Percentiles rank a stretch among this genome's conserved stretches.
Evolutionary conservation across 2,888 invertebrate species (phyloP).

Genomic region (Ichneumon xanthorius): DNA sequence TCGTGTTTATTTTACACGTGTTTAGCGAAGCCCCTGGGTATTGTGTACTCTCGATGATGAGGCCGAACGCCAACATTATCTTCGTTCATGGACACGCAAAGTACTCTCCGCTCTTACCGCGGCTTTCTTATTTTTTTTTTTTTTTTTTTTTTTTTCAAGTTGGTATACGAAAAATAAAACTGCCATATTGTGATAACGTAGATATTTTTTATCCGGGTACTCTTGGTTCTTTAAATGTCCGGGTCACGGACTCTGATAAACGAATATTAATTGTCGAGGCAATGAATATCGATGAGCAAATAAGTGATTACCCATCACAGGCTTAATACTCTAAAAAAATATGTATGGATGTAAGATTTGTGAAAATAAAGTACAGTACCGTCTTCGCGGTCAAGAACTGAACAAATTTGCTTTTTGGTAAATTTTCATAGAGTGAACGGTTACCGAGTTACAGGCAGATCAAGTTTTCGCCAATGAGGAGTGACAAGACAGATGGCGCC

Average conservation of each 20-base stretch:
- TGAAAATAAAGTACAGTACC: background rate
- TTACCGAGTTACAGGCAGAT: background rate
- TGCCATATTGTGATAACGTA: background rate
- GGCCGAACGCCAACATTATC: conserved; percentile 26
- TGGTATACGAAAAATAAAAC: background rate
- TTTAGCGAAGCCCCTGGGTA: conserved; percentile 44
- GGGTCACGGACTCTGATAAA: background rate
- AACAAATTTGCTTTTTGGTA: background rate
- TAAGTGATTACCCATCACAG: background rate
- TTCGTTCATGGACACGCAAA: conserved; percentile 10
- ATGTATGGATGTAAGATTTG: background rate
- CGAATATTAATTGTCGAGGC: background rate
- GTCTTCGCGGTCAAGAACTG: background rate
- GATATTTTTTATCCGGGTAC: background rate
- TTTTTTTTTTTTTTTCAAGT: background rate
- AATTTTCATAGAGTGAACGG: background rate
- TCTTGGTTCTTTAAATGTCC: background rate
- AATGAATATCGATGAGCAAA: background rate
- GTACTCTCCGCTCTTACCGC: background rate
- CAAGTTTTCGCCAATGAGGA: background rate
- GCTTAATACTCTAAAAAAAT: background rate
- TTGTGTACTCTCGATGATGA: conserved; percentile 17
- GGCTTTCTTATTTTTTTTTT: background rate
- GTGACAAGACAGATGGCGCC: background rate
- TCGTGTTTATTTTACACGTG: conserved; percentile 46